Percentiles rank a stretch among this genome's conserved stretches.
These are phyloP conservation scores for Sphecodes monilicornis DNA, from an alignment of 2,888 invertebrate genomes.

Conservation along the genomic window DNA sequence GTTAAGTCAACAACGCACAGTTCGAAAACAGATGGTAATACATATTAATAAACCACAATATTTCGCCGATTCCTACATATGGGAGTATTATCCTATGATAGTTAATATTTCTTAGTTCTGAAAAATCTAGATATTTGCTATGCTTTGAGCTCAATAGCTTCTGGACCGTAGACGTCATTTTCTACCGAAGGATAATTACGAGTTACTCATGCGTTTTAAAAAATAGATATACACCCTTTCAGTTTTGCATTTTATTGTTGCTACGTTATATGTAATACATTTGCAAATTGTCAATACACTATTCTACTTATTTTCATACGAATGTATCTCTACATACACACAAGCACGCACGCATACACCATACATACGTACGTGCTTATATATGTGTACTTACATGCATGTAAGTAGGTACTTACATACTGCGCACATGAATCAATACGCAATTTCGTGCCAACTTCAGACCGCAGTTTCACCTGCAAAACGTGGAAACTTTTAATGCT, in stretches of 20 bases:
- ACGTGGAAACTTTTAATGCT: not conserved
- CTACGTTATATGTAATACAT: not conserved
- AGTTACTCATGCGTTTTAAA: not conserved
- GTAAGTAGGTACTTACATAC: not conserved
- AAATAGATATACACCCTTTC: not conserved
- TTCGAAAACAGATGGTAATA: not conserved
- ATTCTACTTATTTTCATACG: no score
- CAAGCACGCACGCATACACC: no score
- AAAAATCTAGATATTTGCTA: not conserved
- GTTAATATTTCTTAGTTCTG: not conserved
- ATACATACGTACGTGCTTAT: not conserved
- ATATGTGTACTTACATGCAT: no score
- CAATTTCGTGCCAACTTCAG: not conserved
- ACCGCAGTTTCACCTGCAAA: not conserved
- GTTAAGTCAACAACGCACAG: not conserved
- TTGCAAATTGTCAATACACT: not conserved
- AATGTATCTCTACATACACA: no score
- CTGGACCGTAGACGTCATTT: not conserved
- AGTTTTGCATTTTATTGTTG: not conserved
- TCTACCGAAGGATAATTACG: not conserved
- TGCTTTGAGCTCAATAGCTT: not conserved
- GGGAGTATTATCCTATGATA: not conserved
- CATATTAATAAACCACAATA: not conserved
- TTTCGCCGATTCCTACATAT: not conserved
- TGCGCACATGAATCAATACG: constrained; percentile 9